Conservation (phyloP, 2,113 vertebrate genomes). For the Halcyon senegalensis region DNA sequence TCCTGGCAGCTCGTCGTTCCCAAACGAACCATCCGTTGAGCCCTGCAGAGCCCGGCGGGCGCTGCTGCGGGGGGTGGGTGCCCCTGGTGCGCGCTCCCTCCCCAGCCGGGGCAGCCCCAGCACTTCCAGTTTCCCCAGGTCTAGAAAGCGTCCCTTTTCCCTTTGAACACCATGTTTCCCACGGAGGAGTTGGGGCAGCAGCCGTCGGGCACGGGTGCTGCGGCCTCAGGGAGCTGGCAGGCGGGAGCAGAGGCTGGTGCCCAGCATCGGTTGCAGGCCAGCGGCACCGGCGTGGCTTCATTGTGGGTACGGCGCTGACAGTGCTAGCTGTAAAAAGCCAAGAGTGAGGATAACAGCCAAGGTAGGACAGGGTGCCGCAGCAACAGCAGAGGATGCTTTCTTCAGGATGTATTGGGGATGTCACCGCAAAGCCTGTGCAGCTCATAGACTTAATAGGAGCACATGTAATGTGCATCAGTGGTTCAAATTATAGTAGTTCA, state of each 20-base stretch:
- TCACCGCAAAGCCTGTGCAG: neutral
- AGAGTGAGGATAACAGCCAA: neutral
- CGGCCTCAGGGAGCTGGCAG: neutral
- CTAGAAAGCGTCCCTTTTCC: neutral
- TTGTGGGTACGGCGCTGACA: neutral
- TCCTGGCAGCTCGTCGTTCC: neutral
- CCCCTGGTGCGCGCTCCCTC: fast-evolving
- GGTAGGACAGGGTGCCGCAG: neutral
- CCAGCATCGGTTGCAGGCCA: neutral
- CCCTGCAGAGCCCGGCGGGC: neutral
- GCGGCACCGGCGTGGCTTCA: neutral
- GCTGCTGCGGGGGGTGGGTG: fast-evolving
- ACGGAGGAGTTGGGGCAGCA: neutral
- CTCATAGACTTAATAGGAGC: neutral
- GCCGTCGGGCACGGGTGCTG: neutral
- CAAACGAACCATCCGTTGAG: fast-evolving
- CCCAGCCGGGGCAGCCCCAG: neutral
- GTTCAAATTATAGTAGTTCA: neutral
- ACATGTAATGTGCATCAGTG: fast-evolving
- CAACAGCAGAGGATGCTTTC: neutral
- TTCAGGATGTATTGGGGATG: neutral
- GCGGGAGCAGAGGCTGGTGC: neutral
- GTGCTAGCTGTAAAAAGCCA: neutral
- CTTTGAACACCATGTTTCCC: neutral
- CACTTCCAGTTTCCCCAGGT: fast-evolving